A percentile compares a stretch with the other conserved stretches of the same genome.
Conservation (phyloP, 2,797 vertebrate genomes). For the Phoeniculus purpureus region DNA sequence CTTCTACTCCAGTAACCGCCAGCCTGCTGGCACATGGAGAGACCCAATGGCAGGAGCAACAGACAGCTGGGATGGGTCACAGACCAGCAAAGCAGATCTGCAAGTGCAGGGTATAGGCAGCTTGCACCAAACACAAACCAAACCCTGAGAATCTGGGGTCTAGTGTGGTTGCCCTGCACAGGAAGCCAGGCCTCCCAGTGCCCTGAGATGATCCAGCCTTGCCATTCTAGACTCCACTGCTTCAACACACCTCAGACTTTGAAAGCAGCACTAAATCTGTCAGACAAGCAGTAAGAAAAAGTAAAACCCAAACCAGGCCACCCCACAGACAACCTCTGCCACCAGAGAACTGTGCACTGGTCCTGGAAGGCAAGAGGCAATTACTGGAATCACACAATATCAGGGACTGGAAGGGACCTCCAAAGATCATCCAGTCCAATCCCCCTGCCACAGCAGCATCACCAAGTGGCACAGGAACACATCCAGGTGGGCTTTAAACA, state of each 20-base stretch:
- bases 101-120: not conserved
- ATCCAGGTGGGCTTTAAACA: too few species aligned
- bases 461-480: too few species aligned
- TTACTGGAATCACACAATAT: not conserved
- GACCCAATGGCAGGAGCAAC: not conserved
- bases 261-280: not conserved
- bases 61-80: not conserved
- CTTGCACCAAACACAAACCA: not conserved
- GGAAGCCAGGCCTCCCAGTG: not conserved
- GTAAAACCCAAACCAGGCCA: not conserved
- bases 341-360: not conserved
- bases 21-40: not conserved
- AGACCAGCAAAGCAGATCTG: not conserved
- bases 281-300: not conserved
- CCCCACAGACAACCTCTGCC: not conserved
- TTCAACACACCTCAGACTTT: not conserved
- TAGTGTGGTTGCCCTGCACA: not conserved
- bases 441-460: too few species aligned
- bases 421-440: too few species aligned
- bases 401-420: too few species aligned
- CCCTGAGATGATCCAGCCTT: not conserved
- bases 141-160: not conserved
- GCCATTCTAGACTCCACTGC: not conserved
- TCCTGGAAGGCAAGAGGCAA: not conserved
- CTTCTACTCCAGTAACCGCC: slow-evolving; percentile 9